Evolutionary conservation across 2,888 invertebrate genomes (phyloP).

Genomic region (Panopea generosa): DNA sequence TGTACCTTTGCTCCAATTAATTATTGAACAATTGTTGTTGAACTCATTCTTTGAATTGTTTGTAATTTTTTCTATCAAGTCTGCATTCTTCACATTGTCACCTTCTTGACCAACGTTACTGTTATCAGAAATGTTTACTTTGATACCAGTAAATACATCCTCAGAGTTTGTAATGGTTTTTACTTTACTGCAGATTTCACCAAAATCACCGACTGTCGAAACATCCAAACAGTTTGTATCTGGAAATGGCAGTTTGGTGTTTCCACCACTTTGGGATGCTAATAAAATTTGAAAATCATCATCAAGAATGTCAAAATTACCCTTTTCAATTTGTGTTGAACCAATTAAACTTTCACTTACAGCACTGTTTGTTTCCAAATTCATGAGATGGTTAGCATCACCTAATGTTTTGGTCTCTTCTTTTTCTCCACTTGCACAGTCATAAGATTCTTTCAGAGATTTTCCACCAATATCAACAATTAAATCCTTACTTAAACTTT

Average conservation of each 20-base stretch:
- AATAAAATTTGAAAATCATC: conserved; percentile 45
- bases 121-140: no score
- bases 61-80: no score
- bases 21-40: conserved; percentile 1
- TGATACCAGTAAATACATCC: no score
- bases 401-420: no score
- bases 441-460: not conserved
- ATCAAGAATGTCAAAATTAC: conserved; percentile 55
- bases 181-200: conserved; percentile 7
- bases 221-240: conserved; percentile 1
- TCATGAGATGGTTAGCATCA: no score
- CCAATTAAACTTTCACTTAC: not conserved
- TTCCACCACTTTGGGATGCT: conserved; percentile 7
- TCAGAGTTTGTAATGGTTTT: not conserved
- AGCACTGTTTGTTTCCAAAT: not conserved
- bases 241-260: no score
- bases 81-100: no score
- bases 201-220: conserved; percentile 10
- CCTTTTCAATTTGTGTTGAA: conserved; percentile 26
- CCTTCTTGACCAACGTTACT: no score
- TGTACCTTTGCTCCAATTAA: conserved; percentile 56
- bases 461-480: not conserved
- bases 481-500: not conserved
- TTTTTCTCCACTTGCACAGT: no score
- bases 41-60: no score